phyloP scores from a whole-genome alignment of 2,113 vertebrate species.

The Brachyistius frenatus region DNA sequence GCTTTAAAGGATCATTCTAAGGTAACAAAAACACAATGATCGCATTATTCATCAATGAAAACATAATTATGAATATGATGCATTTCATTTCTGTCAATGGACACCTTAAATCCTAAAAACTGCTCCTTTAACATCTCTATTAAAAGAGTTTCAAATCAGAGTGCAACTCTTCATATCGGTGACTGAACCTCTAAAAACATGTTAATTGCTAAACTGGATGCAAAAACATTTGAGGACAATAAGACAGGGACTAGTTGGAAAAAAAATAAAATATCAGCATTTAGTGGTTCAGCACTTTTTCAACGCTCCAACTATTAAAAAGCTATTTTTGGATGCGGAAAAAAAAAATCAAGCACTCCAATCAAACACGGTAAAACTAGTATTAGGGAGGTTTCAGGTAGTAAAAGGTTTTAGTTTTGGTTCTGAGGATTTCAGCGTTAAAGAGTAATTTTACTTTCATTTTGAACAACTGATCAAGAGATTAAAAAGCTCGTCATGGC shows the following conservation, averaged over 20 bases:
- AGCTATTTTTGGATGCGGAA: conserved; percentile 10
- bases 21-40: too few species aligned
- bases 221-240: too few species aligned
- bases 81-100: too few species aligned
- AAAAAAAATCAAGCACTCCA: conserved; percentile 42
- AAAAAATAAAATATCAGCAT: too few species aligned
- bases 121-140: neutral
- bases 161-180: neutral
- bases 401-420: conserved; percentile 47
- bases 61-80: too few species aligned
- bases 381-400: conserved; percentile 20
- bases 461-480: neutral
- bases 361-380: neutral
- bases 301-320: conserved; percentile 4
- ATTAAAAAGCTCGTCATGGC: conserved; percentile 14
- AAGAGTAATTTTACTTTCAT: conserved; percentile 29
- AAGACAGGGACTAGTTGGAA: too few species aligned
- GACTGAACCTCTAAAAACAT: neutral
- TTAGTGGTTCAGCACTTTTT: neutral
- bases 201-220: neutral
- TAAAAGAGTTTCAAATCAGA: conserved; percentile 11
- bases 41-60: too few species aligned
- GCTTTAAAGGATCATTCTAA: too few species aligned
- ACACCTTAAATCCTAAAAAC: too few species aligned
- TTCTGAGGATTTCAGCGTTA: conserved; percentile 12